A percentile compares a stretch with the other conserved stretches of the same genome.
Evolutionary conservation across 2,113 vertebrate species (phyloP).

Genomic region (Trematocara stigmaticum): DNA sequence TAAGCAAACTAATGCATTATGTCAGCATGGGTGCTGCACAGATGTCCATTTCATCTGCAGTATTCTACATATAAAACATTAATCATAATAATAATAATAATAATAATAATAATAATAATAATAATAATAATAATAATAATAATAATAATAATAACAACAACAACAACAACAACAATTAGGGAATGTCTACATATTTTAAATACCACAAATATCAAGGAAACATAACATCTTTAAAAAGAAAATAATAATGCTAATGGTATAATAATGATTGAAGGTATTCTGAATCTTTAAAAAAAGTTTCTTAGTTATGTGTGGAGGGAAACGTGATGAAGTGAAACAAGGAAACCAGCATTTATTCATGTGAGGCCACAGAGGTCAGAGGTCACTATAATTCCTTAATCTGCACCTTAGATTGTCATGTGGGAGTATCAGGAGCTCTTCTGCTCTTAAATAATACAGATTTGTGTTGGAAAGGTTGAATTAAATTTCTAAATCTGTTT

Average conservation of each 20-base stretch:
- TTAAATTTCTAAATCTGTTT: fast-evolving
- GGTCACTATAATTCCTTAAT: not conserved
- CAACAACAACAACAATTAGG: too few relatives aligned
- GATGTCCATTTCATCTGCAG: fast-evolving
- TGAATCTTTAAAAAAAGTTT: not conserved
- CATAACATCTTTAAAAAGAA: not conserved
- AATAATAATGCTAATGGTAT: fast-evolving
- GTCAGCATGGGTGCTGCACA: not conserved
- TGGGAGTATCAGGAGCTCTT: not conserved
- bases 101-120: too few relatives aligned
- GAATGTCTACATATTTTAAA: not conserved
- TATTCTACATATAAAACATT: not conserved
- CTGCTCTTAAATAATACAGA: fast-evolving
- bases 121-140: too few relatives aligned
- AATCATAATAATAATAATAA: too few relatives aligned
- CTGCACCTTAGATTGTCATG: not conserved
- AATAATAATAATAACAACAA: too few relatives aligned
- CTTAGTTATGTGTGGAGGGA: not conserved
- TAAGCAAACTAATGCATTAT: fast-evolving
- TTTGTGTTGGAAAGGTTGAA: not conserved
- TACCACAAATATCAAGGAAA: not conserved
- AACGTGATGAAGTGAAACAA: fast-evolving
- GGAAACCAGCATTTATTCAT: not conserved
- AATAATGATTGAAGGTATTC: too few relatives aligned
- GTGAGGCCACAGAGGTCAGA: not conserved